These are phyloP conservation scores for Epinephelus malabaricus DNA, from an alignment of 2,797 vertebrate species.

Conservation along the genomic window DNA sequence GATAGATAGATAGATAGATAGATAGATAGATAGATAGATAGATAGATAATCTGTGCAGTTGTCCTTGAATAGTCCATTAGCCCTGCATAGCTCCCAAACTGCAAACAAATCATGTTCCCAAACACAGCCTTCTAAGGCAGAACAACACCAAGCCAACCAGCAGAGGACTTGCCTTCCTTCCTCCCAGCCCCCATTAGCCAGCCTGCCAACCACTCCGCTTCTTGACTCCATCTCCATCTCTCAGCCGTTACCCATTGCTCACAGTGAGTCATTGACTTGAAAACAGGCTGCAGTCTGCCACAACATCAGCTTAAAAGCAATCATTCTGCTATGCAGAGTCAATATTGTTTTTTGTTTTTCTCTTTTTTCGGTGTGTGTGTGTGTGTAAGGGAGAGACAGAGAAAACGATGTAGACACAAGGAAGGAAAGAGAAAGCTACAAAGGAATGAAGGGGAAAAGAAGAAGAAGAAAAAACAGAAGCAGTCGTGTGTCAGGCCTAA, in stretches of 20 bases:
- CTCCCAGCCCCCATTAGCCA: constrained; percentile 30
- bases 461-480: background rate
- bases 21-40: background rate
- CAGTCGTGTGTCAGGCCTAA: constrained; percentile 57
- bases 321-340: constrained; percentile 60
- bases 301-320: constrained; percentile 62
- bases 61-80: constrained; percentile 38
- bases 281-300: constrained; percentile 61
- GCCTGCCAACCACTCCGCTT: constrained; percentile 48
- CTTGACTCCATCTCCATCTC: constrained; percentile 58
- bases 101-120: constrained; percentile 46
- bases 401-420: constrained; percentile 29
- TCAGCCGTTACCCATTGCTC: constrained; percentile 55
- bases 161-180: constrained; percentile 51
- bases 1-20: background rate
- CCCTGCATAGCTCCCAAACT: background rate
- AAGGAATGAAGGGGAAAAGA: constrained; percentile 28
- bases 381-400: background rate
- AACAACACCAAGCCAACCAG: constrained; percentile 42
- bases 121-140: constrained; percentile 68
- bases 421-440: constrained; percentile 15
- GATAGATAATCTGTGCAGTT: background rate
- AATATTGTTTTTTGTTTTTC: constrained; percentile 39
- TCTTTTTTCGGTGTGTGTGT: background rate
- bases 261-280: constrained; percentile 68